Evolutionary conservation across 2,888 invertebrate genomes (phyloP).

Genomic region (Tricholauxania praeusta): DNA sequence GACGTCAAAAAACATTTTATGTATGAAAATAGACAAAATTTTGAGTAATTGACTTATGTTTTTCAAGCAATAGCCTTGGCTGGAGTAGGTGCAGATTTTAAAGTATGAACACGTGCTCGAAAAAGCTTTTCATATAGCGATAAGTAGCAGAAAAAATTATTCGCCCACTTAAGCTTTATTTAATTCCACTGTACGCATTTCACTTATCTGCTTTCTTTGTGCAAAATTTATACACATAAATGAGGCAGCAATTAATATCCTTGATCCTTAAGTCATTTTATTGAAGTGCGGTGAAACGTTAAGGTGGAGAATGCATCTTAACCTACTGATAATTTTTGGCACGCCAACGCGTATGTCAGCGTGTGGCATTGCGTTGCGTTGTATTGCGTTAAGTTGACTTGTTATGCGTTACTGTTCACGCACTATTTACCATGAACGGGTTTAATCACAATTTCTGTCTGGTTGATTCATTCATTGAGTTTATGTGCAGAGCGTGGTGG

Average conservation of each 20-base stretch:
- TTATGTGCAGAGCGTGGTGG: not conserved
- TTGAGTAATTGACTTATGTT: too few species aligned
- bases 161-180: too few species aligned
- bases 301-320: constrained; percentile 6
- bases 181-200: too few species aligned
- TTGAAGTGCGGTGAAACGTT: not conserved
- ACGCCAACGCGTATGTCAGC: not conserved
- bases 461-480: constrained; percentile 11
- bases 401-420: not conserved
- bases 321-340: not conserved
- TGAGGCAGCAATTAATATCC: not conserved
- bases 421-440: constrained; percentile 19
- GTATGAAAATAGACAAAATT: too few species aligned
- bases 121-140: too few species aligned
- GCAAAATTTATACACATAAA: not conserved
- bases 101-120: too few species aligned
- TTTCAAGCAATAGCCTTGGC: too few species aligned
- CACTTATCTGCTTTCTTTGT: not conserved
- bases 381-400: not conserved
- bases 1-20: too few species aligned
- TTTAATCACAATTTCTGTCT: constrained; percentile 14
- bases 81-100: too few species aligned
- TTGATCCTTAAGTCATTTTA: not conserved
- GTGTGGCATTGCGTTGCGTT: not conserved
- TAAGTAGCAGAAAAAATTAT: too few species aligned